phyloP scores from a whole-genome alignment of 2,888 invertebrate species.

The Synanthedon formicaeformis region DNA sequence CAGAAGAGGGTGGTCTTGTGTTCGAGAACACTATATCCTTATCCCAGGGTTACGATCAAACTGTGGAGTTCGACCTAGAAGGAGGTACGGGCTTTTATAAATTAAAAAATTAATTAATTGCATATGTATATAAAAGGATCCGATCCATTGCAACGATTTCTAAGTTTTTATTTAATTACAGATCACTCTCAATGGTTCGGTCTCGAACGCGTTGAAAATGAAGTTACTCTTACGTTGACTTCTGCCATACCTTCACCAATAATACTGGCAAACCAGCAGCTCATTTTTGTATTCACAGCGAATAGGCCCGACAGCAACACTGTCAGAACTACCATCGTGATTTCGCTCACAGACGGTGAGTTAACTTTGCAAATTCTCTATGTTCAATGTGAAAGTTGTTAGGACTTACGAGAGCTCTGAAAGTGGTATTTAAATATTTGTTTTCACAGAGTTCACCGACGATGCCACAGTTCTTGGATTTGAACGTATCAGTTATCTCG shows the following conservation, averaged over 20 bases:
- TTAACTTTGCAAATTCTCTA: background rate
- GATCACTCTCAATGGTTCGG: conserved; percentile 6
- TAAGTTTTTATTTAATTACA: conserved; percentile 1
- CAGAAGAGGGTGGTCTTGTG: conserved; percentile 8
- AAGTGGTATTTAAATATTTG: no score
- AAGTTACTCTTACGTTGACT: conserved; percentile 7
- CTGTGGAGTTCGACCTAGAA: conserved; percentile 17
- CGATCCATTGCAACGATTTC: background rate
- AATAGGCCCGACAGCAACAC: conserved; percentile 8
- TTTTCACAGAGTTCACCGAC: background rate
- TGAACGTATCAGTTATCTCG: conserved; percentile 18
- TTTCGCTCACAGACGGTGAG: conserved; percentile 8
- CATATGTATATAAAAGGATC: no score
- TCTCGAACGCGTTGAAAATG: conserved; percentile 7
- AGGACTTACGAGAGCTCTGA: no score
- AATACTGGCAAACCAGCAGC: conserved; percentile 16
- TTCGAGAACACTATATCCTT: conserved; percentile 12
- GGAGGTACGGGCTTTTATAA: conserved; percentile 14
- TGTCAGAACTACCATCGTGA: conserved; percentile 16
- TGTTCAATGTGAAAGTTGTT: no score
- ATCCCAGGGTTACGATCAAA: conserved; percentile 12
- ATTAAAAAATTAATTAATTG: no score
- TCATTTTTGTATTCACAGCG: conserved; percentile 18
- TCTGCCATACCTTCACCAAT: conserved; percentile 15
- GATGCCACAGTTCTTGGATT: conserved; percentile 15